Evolutionary conservation across 2,888 invertebrate genomes (phyloP).

Genomic region (Ectemnius lituratus): DNA sequence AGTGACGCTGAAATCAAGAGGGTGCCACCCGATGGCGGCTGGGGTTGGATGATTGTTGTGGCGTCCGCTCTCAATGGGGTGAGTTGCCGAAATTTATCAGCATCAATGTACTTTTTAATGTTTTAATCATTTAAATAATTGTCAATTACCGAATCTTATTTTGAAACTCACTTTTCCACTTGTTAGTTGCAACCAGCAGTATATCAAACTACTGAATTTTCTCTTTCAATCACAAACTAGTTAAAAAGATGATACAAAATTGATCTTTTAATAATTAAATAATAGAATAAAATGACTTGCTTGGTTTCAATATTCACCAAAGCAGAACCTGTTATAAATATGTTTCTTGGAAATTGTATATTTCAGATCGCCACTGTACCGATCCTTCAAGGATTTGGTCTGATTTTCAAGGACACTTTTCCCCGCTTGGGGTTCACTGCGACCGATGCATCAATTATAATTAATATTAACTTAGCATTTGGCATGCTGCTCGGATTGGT

Average conservation of each 20-base stretch:
- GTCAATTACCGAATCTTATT: too few relatives aligned
- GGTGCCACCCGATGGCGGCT: slow-evolving; percentile 83
- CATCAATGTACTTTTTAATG: too few relatives aligned
- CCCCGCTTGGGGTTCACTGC: slow-evolving; percentile 80
- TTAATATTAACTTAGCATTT: slow-evolving; percentile 84
- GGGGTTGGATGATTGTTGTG: slow-evolving; percentile 83
- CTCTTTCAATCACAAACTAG: too few relatives aligned
- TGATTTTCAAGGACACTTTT: slow-evolving; percentile 84
- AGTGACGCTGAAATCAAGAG: slow-evolving; percentile 37
- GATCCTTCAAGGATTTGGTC: slow-evolving; percentile 83
- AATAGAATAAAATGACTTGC: too few relatives aligned
- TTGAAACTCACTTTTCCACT: neutral
- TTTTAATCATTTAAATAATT: too few relatives aligned
- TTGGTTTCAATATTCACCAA: too few relatives aligned
- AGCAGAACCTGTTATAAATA: too few relatives aligned
- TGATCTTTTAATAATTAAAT: too few relatives aligned
- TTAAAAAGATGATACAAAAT: too few relatives aligned
- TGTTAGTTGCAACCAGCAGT: neutral
- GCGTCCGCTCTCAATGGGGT: slow-evolving; percentile 83
- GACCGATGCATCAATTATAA: slow-evolving; percentile 82
- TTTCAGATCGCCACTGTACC: slow-evolving; percentile 79
- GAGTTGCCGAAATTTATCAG: slow-evolving; percentile 72
- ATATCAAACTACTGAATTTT: too few relatives aligned
- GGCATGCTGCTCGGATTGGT: slow-evolving; percentile 84
- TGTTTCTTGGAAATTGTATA: too few relatives aligned